Conservation (phyloP, 1,140 invertebrate species). For the Homalodisca vitripennis region DNA sequence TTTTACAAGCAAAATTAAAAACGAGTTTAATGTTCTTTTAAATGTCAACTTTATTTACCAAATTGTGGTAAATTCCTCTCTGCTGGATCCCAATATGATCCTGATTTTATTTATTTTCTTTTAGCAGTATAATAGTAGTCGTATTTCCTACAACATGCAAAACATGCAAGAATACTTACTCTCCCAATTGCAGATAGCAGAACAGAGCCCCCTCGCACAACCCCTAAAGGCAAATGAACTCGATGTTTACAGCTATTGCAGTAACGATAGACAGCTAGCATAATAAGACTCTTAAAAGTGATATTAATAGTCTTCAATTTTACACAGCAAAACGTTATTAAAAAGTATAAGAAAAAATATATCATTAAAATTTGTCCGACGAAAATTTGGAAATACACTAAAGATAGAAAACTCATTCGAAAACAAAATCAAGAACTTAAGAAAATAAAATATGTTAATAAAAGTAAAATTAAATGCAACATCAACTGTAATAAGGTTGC, state of each 20-base stretch:
- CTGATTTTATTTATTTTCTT: slow-evolving; percentile 24
- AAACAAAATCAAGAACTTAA: no score
- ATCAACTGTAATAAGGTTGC: no score
- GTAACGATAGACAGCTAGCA: no score
- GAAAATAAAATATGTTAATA: no score
- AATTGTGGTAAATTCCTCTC: not conserved
- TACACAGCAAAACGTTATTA: not conserved
- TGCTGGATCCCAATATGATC: not conserved
- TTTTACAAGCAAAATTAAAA: not conserved
- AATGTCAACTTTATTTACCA: not conserved
- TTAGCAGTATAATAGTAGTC: no score
- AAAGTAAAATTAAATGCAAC: no score
- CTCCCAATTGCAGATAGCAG: slow-evolving; percentile 95
- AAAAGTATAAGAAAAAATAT: not conserved
- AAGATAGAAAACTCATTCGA: no score
- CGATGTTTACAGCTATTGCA: no score
- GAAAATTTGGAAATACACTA: no score
- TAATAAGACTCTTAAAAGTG: no score
- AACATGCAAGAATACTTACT: slow-evolving; percentile 58
- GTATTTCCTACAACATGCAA: not conserved
- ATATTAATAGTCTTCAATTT: not conserved
- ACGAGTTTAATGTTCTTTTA: not conserved
- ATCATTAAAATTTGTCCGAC: no score
- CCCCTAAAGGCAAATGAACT: slow-evolving; percentile 63
- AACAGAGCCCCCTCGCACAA: no score